These are phyloP conservation scores for Temnothorax longispinosus DNA, from an alignment of 1,140 invertebrate species.

Conservation along the genomic window DNA sequence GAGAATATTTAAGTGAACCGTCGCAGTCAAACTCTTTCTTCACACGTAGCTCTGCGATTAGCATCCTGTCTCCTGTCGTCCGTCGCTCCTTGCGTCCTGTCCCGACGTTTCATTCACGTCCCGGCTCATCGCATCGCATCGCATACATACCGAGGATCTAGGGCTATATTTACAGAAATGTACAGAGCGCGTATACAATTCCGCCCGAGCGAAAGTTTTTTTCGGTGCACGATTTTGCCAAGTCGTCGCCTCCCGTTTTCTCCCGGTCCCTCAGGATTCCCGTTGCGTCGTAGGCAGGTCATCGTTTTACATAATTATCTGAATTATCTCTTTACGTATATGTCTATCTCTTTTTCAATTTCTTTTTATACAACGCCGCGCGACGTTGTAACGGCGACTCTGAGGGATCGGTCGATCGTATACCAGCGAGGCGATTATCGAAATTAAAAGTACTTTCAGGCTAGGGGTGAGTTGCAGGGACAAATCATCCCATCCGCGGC, in stretches of 20 bases:
- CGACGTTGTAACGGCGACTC: not conserved
- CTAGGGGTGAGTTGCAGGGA: not conserved
- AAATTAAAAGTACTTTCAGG: slow-evolving; percentile 28
- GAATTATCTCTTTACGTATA: not conserved
- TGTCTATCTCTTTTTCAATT: not conserved
- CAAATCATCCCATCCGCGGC: not conserved
- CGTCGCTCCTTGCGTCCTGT: no score
- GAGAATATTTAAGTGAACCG: not conserved
- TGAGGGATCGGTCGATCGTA: not conserved
- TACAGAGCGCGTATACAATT: slow-evolving; percentile 52
- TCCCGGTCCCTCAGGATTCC: not conserved
- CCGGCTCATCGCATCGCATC: not conserved
- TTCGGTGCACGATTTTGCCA: not conserved
- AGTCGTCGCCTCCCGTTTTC: not conserved
- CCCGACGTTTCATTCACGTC: not conserved
- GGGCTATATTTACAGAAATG: slow-evolving; percentile 64
- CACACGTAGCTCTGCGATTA: not conserved
- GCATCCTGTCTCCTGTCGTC: not conserved
- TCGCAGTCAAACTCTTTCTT: not conserved
- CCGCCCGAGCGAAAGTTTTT: not conserved
- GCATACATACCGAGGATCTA: not conserved
- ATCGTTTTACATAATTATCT: not conserved
- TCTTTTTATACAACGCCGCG: not conserved
- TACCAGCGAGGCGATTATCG: no score
- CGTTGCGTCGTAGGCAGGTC: not conserved